These are phyloP conservation scores for Tor tambroides DNA, from an alignment of 2,113 vertebrate species.

Conservation along the genomic window DNA sequence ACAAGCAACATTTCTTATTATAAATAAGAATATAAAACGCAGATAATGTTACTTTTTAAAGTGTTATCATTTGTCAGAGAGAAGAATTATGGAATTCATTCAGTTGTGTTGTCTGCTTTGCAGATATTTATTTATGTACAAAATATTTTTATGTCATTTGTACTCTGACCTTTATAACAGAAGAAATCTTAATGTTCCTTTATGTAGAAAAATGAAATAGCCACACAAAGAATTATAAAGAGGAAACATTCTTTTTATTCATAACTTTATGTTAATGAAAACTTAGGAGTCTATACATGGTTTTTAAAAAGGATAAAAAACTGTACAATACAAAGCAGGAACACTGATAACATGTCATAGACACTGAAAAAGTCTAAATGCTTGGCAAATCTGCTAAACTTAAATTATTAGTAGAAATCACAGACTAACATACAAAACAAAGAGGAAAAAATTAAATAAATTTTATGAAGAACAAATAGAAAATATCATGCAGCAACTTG, in stretches of 20 bases:
- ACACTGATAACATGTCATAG: conserved; percentile 41
- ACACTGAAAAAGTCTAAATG: conserved; percentile 43
- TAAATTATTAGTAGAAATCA: conserved; percentile 49
- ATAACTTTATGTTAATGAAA: conserved; percentile 79
- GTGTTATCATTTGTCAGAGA: background rate
- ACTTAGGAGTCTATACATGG: conserved; percentile 72
- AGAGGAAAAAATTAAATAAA: conserved; percentile 27
- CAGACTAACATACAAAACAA: conserved; percentile 38
- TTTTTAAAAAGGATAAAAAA: conserved; percentile 84
- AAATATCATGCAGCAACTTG: conserved; percentile 77
- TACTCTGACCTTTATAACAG: background rate
- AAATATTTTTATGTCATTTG: background rate
- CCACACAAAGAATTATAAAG: conserved; percentile 59
- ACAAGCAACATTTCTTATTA: too few species aligned
- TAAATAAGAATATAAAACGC: too few species aligned
- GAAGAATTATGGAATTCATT: background rate
- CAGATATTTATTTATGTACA: background rate
- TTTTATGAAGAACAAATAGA: conserved; percentile 62
- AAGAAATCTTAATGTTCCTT: background rate
- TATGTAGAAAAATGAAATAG: background rate
- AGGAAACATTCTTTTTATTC: conserved; percentile 84
- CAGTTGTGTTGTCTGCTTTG: too few species aligned
- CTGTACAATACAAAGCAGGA: conserved; percentile 72
- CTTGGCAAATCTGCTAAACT: conserved; percentile 36
- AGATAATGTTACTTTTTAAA: too few species aligned